These are phyloP conservation scores for Microctonus hyperodae DNA, from an alignment of 2,888 invertebrate genomes.

Conservation along the genomic window DNA sequence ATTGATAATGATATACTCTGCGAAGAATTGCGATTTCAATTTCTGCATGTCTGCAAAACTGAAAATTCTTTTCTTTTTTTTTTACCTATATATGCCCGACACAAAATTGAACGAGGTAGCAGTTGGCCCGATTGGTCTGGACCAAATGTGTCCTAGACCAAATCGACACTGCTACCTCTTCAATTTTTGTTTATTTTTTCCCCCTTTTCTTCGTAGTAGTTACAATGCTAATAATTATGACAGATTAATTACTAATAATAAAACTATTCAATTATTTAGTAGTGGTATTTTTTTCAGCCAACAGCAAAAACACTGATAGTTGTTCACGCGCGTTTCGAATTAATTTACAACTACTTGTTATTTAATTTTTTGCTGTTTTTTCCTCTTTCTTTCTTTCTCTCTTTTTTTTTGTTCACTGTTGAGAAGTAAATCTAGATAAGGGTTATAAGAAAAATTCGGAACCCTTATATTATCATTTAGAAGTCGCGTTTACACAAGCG, in stretches of 20 bases:
- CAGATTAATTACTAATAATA: conserved; percentile 12
- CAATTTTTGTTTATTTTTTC: not conserved
- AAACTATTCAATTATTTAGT: conserved; percentile 13
- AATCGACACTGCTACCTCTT: not conserved
- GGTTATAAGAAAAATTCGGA: conserved; percentile 34
- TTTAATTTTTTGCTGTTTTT: conserved; percentile 20
- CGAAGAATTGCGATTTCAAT: conserved; percentile 10
- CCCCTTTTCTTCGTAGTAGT: not conserved
- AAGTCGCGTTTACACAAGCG: conserved; percentile 55
- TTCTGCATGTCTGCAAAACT: not conserved
- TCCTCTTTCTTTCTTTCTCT: conserved; percentile 6
- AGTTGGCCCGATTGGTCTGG: not conserved
- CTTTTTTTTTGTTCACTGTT: conserved; percentile 28
- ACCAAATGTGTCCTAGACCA: conserved; percentile 3
- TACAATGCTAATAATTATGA: conserved; percentile 9
- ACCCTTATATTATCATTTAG: conserved; percentile 40
- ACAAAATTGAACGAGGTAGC: not conserved
- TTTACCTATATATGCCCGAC: conserved; percentile 12
- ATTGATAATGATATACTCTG: conserved; percentile 34
- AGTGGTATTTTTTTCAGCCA: not conserved
- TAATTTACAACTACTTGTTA: conserved; percentile 21
- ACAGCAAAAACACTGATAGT: conserved; percentile 9
- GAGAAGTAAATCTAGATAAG: conserved; percentile 35
- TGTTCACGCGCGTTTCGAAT: not conserved
- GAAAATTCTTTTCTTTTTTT: not conserved